Conservation (phyloP, 2,797 vertebrate species). For the Tapirus indicus region DNA sequence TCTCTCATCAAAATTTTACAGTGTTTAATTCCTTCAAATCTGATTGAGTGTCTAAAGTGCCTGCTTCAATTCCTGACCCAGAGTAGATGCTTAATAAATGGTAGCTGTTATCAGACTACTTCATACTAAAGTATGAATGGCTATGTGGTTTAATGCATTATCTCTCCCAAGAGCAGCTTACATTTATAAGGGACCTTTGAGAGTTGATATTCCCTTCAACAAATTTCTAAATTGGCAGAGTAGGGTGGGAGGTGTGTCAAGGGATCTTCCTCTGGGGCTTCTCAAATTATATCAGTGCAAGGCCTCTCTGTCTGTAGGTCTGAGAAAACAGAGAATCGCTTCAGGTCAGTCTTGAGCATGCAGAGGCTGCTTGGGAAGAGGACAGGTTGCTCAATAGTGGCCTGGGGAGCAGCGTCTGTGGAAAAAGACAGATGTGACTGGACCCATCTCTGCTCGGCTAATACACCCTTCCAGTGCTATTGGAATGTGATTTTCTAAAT, state of each 20-base stretch:
- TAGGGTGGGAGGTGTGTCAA: not conserved
- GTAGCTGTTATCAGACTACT: not conserved
- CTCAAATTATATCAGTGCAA: not conserved
- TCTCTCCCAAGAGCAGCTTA: not conserved
- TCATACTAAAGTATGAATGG: not conserved
- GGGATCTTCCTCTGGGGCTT: not conserved
- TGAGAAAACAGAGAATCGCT: not conserved
- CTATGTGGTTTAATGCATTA: not conserved
- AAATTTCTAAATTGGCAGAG: not conserved
- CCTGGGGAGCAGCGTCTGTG: not conserved
- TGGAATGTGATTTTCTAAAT: constrained; percentile 69
- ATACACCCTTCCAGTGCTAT: constrained; percentile 56
- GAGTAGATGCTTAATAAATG: not conserved
- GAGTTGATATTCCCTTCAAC: not conserved
- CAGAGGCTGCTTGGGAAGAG: constrained; percentile 7
- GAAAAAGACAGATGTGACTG: constrained; percentile 68
- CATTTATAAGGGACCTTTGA: not conserved
- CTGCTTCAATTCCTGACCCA: not conserved
- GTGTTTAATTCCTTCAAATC: not conserved
- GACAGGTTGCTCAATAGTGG: constrained; percentile 52
- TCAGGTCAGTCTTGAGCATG: not conserved
- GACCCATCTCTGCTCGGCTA: not conserved
- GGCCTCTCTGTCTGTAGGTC: not conserved
- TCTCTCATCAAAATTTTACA: not conserved
- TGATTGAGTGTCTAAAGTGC: not conserved